Conservation (phyloP, 2,888 invertebrate species). For the Entomobrya multifasciata region DNA sequence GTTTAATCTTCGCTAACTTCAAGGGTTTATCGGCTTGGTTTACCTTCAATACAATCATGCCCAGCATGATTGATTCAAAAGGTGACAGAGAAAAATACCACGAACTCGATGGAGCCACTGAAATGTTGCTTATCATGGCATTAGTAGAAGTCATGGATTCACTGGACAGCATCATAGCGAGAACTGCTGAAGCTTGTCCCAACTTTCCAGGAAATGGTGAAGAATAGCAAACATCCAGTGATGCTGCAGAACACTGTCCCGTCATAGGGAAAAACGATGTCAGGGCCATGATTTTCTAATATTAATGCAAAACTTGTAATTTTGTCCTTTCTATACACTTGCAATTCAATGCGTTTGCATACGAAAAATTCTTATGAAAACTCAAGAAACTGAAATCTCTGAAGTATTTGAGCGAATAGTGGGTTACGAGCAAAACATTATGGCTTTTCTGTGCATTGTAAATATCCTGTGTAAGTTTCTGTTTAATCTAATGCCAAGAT, state of each 20-base stretch:
- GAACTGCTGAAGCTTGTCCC: conserved; percentile 46
- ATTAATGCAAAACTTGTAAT: not conserved
- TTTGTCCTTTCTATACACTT: not conserved
- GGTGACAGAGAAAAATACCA: conserved; percentile 78
- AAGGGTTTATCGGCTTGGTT: not conserved
- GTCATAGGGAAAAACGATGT: conserved; percentile 45
- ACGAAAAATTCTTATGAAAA: too few species aligned
- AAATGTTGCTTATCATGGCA: conserved; percentile 76
- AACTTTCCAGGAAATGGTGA: conserved; percentile 35
- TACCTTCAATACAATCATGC: conserved; percentile 77
- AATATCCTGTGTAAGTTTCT: too few species aligned
- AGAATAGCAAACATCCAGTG: conserved; percentile 9
- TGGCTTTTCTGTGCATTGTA: too few species aligned
- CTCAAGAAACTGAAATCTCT: too few species aligned
- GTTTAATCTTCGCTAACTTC: too few species aligned
- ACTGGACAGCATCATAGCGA: conserved; percentile 66
- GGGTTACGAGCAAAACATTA: too few species aligned
- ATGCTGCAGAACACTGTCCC: conserved; percentile 57
- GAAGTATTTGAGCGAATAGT: too few species aligned
- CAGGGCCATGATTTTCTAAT: conserved; percentile 28
- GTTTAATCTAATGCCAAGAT: too few species aligned
- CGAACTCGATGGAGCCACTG: conserved; percentile 75
- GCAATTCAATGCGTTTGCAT: too few species aligned
- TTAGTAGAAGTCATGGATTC: conserved; percentile 58
- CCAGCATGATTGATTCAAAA: conserved; percentile 78